Evolutionary conservation across 2,888 invertebrate genomes (phyloP), one percentile per base, ranked within the genome.

Genomic region (Corbicula japonica): DNA sequence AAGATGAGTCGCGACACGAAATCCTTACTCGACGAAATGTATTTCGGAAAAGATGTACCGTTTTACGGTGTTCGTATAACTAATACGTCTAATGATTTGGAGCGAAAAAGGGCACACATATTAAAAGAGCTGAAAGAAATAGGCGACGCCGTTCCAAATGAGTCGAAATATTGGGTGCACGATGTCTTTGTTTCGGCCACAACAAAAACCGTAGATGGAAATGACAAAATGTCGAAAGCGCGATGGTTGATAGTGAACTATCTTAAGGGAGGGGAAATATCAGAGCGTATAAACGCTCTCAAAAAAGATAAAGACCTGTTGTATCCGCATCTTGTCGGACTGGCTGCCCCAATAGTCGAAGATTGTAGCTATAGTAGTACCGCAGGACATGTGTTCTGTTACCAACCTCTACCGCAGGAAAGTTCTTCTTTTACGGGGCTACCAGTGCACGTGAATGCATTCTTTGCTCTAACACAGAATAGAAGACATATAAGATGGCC

Each of bases 401-500:
- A 91, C 73, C 84, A 92, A 26, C 92, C 92, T 10, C 86, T 92
- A 18, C 91, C 92, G 4, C 58, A 86, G 32, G 88, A 89, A 52
- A 70, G 76, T n/a, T 78, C 86, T 44, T 86, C 84, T 52, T 76
- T 84, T 15, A 91, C 92, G 10, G 92, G 92, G 6, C 84, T 92
- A 6, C 91, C 91, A 1, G 86, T 92, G 1, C 91, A 92, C 68
- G 85, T 92, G 23, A 91, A 91, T 72, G 92, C 91, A 6, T 89
- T 85, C 74, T 92, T 92, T 80, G 89, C 90, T 8, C 63, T 92
- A 6, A 89, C 88, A 35, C 90, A 90, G 61, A 91, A 92, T 80
- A 82, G 92, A 32, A 82, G 91, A 18, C 88, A 91, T 69, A 73
- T 92, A 4, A 92, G 91, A 77, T 92, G 92, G 92, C 88, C 90